Conservation (phyloP, 2,888 invertebrate genomes). For the Polylopha cassiicola region DNA sequence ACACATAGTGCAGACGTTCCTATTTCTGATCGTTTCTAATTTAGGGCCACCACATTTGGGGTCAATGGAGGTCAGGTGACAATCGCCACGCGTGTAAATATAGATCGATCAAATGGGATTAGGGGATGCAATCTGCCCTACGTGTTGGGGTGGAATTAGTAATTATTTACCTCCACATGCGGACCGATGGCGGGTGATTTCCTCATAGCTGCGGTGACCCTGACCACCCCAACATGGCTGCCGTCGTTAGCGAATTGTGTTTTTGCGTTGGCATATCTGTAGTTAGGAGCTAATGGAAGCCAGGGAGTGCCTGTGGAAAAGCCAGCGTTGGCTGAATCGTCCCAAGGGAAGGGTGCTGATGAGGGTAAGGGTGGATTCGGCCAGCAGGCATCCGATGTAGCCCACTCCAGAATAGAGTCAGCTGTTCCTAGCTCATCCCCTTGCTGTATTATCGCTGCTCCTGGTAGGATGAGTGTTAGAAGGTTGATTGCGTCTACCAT, state of each 20-base stretch:
- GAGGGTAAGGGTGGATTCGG: conserved; percentile 50
- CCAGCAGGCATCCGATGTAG: conserved; percentile 64
- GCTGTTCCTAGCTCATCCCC: conserved; percentile 84
- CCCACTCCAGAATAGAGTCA: conserved; percentile 75
- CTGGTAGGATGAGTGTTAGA: conserved; percentile 83
- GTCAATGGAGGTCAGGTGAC: no score
- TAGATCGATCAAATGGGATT: no score
- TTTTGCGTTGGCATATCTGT: conserved; percentile 78
- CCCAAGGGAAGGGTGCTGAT: conserved; percentile 64
- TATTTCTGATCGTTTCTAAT: no score
- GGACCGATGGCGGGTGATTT: conserved; percentile 65
- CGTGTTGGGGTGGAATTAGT: no score
- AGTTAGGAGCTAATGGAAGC: conserved; percentile 82
- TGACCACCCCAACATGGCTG: conserved; percentile 68
- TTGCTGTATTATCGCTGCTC: conserved; percentile 86
- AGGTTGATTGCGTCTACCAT: conserved; percentile 83
- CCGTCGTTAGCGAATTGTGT: conserved; percentile 65
- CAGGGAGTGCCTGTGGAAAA: conserved; percentile 79
- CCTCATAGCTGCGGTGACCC: conserved; percentile 57
- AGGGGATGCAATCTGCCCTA: no score
- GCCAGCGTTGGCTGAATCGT: conserved; percentile 62
- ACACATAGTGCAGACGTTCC: no score
- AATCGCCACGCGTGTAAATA: no score
- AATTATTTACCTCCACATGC: conserved; percentile 54
- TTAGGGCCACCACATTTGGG: no score